phyloP scores from a whole-genome alignment of 2,797 vertebrate species.

The Hyperoplus lanceolatus region DNA sequence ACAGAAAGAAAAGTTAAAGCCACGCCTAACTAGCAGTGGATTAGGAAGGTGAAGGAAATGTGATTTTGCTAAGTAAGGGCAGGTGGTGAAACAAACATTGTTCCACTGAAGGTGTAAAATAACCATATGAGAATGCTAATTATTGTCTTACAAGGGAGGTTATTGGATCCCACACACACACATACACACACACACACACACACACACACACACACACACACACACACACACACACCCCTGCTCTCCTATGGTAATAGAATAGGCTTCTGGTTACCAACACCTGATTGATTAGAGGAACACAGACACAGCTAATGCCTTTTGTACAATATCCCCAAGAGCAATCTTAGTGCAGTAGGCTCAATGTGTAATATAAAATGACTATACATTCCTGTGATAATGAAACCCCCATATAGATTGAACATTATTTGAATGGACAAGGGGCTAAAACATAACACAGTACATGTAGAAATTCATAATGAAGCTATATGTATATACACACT shows the following conservation, averaged over 20 bases:
- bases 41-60: conserved; percentile 34
- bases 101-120: conserved; percentile 31
- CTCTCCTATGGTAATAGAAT: conserved; percentile 25
- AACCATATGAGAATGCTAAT: conserved; percentile 35
- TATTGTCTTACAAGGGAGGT: conserved; percentile 43
- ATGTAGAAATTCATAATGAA: not conserved
- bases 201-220: not conserved
- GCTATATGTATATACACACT: not conserved
- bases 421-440: conserved; percentile 1
- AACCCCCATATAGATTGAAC: not conserved
- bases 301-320: conserved; percentile 28
- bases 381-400: conserved; percentile 45
- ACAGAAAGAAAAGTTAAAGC: conserved; percentile 43
- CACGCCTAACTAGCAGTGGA: conserved; percentile 32
- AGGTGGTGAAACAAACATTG: conserved; percentile 13
- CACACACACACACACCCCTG: not conserved
- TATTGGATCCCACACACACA: conserved; percentile 23
- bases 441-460: not conserved
- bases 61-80: conserved; percentile 4
- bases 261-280: conserved; percentile 43
- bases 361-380: conserved; percentile 40
- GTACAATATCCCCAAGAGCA: conserved; percentile 30
- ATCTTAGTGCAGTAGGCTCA: conserved; percentile 24
- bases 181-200: conserved; percentile 13
- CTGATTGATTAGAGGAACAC: conserved; percentile 58